Percentiles rank a stretch among this genome's conserved stretches.
These are phyloP conservation scores for Gila orcuttii DNA, from an alignment of 2,113 vertebrate genomes.

Conservation along the genomic window DNA sequence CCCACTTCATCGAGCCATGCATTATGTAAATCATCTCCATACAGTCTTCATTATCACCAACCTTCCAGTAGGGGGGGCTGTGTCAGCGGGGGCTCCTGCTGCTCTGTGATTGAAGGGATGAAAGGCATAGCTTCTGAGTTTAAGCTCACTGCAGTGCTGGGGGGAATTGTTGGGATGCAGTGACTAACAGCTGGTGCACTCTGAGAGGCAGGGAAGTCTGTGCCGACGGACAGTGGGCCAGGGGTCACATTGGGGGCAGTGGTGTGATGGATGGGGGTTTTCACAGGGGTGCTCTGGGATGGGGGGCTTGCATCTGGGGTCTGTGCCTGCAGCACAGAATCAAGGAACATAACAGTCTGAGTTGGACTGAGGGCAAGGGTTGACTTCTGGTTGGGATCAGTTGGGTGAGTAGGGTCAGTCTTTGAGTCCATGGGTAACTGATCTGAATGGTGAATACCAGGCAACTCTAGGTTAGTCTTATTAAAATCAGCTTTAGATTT, in stretches of 20 bases:
- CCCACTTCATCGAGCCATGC: constrained; percentile 59
- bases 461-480: constrained; percentile 21
- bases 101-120: constrained; percentile 72
- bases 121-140: constrained; percentile 70
- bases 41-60: constrained; percentile 76
- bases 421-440: neutral
- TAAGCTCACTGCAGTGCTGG: constrained; percentile 55
- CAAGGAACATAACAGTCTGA: constrained; percentile 75
- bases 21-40: constrained; percentile 53
- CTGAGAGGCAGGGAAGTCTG: constrained; percentile 47
- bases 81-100: constrained; percentile 73
- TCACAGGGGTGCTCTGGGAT: constrained; percentile 33
- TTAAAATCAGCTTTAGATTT: neutral
- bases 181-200: constrained; percentile 44
- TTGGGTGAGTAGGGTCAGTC: neutral
- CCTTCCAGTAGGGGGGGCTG: constrained; percentile 77
- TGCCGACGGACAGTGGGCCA: constrained; percentile 64
- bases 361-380: constrained; percentile 66
- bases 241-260: constrained; percentile 59
- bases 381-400: constrained; percentile 9
- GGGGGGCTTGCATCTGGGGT: constrained; percentile 46
- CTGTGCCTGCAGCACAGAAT: constrained; percentile 73
- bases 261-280: constrained; percentile 7
- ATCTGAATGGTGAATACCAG: constrained; percentile 16
- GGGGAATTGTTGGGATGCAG: constrained; percentile 4